Evolutionary conservation across 2,797 vertebrate genomes (phyloP).

Genomic region (Darevskia nairensis): DNA sequence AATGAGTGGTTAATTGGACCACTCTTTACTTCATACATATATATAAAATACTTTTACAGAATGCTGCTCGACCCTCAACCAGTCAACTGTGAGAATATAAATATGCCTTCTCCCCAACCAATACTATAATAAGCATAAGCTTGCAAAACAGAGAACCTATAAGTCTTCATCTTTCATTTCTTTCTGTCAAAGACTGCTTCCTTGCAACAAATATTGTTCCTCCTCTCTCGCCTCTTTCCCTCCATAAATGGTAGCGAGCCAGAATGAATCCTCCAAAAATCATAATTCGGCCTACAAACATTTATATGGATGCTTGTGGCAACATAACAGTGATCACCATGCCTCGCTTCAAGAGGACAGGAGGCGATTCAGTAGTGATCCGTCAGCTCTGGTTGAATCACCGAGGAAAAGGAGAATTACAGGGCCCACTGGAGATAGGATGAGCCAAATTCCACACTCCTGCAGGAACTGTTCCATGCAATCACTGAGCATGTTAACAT

Average conservation of each 20-base stretch:
- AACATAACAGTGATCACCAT: neutral
- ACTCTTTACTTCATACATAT: too few species aligned
- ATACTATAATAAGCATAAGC: neutral
- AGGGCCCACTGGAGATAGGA: neutral
- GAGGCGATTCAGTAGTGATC: neutral
- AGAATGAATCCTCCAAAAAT: neutral
- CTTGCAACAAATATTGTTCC: neutral
- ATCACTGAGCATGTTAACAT: neutral
- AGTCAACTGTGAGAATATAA: neutral
- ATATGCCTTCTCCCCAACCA: neutral
- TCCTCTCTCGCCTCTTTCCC: too few species aligned
- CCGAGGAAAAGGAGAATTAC: neutral
- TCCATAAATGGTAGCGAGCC: neutral
- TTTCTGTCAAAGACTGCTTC: neutral
- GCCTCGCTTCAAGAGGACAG: conserved; percentile 13
- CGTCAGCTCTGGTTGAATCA: neutral
- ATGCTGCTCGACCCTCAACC: neutral
- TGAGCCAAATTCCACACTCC: neutral
- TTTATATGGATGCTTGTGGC: conserved; percentile 7
- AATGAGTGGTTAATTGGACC: neutral
- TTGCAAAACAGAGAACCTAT: neutral
- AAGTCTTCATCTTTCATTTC: neutral
- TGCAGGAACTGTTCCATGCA: neutral
- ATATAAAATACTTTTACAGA: neutral
- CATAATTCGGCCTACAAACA: conserved; percentile 15